phyloP scores from a whole-genome alignment of 2,113 vertebrate species.

The Passerina amoena region DNA sequence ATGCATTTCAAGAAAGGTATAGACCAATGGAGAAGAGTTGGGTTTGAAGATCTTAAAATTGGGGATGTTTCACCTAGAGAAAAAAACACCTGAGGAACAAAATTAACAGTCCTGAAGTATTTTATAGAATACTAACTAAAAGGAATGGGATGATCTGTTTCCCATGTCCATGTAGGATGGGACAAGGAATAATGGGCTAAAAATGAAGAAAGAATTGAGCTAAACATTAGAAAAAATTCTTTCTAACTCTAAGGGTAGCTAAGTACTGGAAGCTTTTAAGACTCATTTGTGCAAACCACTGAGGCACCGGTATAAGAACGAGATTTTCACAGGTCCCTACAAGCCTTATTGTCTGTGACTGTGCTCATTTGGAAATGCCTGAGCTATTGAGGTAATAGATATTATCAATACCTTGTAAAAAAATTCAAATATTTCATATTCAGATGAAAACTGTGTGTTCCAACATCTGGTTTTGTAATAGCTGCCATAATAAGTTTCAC shows the following conservation, averaged over 20 bases:
- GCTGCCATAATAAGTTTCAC: neutral
- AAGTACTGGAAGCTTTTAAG: neutral
- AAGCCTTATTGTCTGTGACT: neutral
- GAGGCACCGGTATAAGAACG: neutral
- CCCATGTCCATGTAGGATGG: neutral
- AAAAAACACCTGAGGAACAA: neutral
- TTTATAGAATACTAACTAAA: neutral
- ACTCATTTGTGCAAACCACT: neutral
- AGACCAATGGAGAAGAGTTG: neutral
- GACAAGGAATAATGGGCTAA: neutral
- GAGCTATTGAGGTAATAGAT: neutral
- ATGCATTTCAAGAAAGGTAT: neutral
- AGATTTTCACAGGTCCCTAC: neutral
- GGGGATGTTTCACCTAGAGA: neutral
- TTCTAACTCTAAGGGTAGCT: neutral
- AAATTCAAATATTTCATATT: neutral
- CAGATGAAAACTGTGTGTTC: neutral
- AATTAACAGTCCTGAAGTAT: neutral
- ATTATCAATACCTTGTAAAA: neutral
- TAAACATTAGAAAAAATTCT: neutral
- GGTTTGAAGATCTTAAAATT: neutral
- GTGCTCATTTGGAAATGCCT: neutral
- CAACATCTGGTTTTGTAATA: conserved; percentile 11
- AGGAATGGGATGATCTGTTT: neutral
- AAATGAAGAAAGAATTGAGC: neutral